Base-by-base conservation (phyloP, 2,113 vertebrate species). In the Poeciliopsis occidentalis region DNA sequence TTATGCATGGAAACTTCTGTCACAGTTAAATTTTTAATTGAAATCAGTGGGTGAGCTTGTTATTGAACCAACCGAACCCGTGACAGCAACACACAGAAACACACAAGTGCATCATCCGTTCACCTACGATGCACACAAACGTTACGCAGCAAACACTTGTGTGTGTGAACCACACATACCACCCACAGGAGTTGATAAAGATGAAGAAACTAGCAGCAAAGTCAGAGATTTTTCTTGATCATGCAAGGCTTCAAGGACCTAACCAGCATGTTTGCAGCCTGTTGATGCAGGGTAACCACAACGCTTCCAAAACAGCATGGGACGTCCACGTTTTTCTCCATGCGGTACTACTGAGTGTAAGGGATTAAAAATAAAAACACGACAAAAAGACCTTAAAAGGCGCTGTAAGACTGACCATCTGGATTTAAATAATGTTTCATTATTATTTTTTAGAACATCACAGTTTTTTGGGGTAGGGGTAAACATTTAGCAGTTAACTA, bases 21-120 rank as follows among this genome's bases (percentile, higher is more conserved):
- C 64, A 73, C 30, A 17, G 76, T 84, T 79, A 68, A 32, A 78
- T 73, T 84, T 87, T 69, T 82, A 85, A 88, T 83, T 88, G 81
- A 90, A 91, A 92, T 83, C 83, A 85, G 88, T 85, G 88, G 86
- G 91, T 83, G 85, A 89, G 87, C 84, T 85, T 89, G 85, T 91
- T 90, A 89, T 71, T 76, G 75, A 78, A 73, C 85, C 71, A 61
- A 84, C 24, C 26, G 29, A 83, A 76, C 37, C 29, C 22, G 32
- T 67, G 71, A 85, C 44, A 77, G 10, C 32, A 66, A 83, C 60
- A 71, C 80, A 85, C 13, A 64, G 26, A 80, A 4, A 68, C 54
- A 69, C 12, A 37, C 61, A 69, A 10, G 27, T 8, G 67, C 29
- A 60, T 7, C 72, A 60, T 29, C 27, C 57, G 69, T 79, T 75